Evolutionary conservation across 2,888 invertebrate species (phyloP), one percentile per base, ranked within the genome.

Genomic region (Latrodectus elegans): DNA sequence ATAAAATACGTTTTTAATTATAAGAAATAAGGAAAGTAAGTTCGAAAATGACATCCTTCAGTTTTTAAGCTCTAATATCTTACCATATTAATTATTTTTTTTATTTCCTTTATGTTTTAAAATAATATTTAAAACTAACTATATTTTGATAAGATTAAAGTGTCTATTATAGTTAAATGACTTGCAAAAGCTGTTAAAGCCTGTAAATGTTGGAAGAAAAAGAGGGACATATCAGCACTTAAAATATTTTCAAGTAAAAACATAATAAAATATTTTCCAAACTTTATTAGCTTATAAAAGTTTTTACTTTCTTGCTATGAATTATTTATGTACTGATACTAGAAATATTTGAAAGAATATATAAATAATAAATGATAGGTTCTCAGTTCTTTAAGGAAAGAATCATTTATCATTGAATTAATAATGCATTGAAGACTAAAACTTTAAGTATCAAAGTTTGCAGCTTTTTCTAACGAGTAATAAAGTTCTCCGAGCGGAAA

Each of bases 371-470:
- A 60, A 60, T 60, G 10, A 12, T n/a, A 60, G 12, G 60, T n/a
- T 60, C 12, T 15, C 60, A 15, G 14, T 60, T 60, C n/a, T 11
- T 60, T 10, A 60, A n/a, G 10, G 60, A 12, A n/a, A n/a, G n/a
- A 15, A 15, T 60, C 60, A 60, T 60, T 60, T 60, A 60, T 60
- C 60, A 60, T n/a, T 12, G n/a, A 60, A 60, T 60, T 60, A 60
- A 60, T 60, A 60, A 60, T 60, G 60, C 60, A 60, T 60, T 60
- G 60, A 60, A 60, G 60, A 15, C n/a, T 60, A 60, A 60, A 60
- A 60, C 60, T 60, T 60, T 60, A 12, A n/a, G 60, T n/a, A 11
- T 12, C 12, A 60, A 60, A 60, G n/a, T 60, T 60, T 60, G 60
- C 60, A 60, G 6, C 60, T 60, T 60, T 60, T 60, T 60, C 11